Evolutionary conservation across 2,888 invertebrate genomes (phyloP), one percentile per base, ranked within the genome.

Genomic region (Artemia sp.): DNA sequence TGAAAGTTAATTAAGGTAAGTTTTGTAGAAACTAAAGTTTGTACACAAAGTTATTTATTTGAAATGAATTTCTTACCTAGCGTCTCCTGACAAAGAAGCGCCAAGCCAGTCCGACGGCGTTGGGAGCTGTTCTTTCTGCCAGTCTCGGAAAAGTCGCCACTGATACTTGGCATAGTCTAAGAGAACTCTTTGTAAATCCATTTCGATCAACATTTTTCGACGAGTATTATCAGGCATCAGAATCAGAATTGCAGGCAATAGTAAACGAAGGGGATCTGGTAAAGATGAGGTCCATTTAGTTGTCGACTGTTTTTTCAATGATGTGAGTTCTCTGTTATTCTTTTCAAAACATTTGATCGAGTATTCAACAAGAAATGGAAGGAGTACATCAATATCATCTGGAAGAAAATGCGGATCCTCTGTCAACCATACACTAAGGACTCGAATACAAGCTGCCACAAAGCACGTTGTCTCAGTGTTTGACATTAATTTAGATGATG

Each of bases 341-440:
- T 75, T 74, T 74, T 68, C 74, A 74, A 72, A 90, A 91, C 0
- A 89, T 87, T 75, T 90, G 89, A 80, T 90, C 90, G 12, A 87
- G 87, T 52, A 90, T 78, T 85, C 83, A 71, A 92, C 82, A 76
- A 92, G 85, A 77, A 86, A 92, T 10, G 92, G 92, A 52, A 92
- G 79, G 38, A 92, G 79, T 71, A 86, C 84, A 76, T 88, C 90
- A 58, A 92, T 85, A 77, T 90, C 89, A 66, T 87, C 84, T 52
- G 90, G 84, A 87, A 91, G 87, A 0, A 91, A 90, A 2, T 88
- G 86, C 0, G 91, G 90, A 80, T 93, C 92, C 79, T 92, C 91
- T 0, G 90, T 89, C 75, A 93, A 80, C 92, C 92, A 92, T n/a
- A 90, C 86, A 12, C 89, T 86, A 69, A 92, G 79, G 52, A 91